These are phyloP conservation scores for Turnix velox DNA, from an alignment of 2,113 vertebrate species.

Conservation along the genomic window DNA sequence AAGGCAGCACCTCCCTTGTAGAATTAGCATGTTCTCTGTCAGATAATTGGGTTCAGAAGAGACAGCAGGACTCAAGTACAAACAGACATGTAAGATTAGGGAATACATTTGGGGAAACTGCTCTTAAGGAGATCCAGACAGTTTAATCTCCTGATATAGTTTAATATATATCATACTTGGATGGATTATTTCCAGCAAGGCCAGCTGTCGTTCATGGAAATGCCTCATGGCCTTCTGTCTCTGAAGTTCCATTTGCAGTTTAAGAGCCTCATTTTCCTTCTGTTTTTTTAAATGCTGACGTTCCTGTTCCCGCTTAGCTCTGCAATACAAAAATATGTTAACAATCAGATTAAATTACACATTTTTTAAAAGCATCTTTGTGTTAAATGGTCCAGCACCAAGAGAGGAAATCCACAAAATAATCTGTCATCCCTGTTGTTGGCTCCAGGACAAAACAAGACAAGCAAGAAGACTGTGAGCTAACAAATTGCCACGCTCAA, in stretches of 20 bases:
- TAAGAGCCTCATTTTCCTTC: slow-evolving; percentile 80
- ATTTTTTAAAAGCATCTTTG: neutral
- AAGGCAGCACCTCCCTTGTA: neutral
- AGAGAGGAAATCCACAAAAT: neutral
- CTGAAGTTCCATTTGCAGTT: slow-evolving; percentile 78
- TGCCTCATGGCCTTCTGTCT: slow-evolving; percentile 84
- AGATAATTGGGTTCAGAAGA: neutral
- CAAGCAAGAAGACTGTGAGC: neutral
- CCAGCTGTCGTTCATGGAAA: slow-evolving; percentile 85
- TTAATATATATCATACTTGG: slow-evolving; percentile 74
- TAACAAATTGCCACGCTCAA: neutral
- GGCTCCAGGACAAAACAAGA: neutral
- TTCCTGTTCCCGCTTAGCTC: slow-evolving; percentile 75
- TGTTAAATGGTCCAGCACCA: neutral
- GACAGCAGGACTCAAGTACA: neutral
- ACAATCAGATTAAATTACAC: neutral
- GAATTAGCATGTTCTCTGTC: neutral
- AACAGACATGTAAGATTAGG: neutral
- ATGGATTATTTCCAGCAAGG: slow-evolving; percentile 84
- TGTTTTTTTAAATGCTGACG: slow-evolving; percentile 71
- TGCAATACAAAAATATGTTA: slow-evolving; percentile 54
- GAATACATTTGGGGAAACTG: neutral
- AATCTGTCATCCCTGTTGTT: neutral
- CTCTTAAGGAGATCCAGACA: neutral
- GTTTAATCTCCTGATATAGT: neutral